These are phyloP conservation scores for Threskiornis aethiopicus DNA, from an alignment of 2,797 vertebrate species.

Conservation along the genomic window DNA sequence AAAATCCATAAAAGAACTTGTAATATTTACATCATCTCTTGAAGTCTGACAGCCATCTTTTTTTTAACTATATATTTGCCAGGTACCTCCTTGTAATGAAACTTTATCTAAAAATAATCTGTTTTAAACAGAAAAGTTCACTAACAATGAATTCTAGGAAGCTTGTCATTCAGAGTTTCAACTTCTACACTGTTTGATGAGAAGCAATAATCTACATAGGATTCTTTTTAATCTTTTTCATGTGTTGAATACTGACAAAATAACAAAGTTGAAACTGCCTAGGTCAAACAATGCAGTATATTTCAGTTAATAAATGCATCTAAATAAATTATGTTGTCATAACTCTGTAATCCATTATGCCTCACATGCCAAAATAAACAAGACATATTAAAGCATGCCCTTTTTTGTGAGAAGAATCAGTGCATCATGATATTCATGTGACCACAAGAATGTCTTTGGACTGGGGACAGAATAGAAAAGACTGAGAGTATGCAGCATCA, in stretches of 20 bases:
- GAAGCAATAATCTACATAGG: not conserved
- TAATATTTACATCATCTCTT: not conserved
- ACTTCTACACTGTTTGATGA: not conserved
- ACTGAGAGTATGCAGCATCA: rapidly evolving
- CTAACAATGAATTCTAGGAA: not conserved
- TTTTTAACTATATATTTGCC: not conserved
- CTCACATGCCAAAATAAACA: not conserved
- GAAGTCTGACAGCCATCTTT: not conserved
- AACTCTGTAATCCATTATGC: not conserved
- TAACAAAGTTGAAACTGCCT: not conserved
- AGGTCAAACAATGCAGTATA: not conserved
- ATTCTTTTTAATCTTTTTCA: not conserved
- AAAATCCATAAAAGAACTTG: not conserved
- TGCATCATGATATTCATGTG: not conserved
- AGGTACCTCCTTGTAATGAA: not conserved
- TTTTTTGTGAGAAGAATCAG: not conserved
- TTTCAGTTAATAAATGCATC: not conserved
- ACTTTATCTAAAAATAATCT: not conserved
- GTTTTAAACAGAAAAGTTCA: not conserved
- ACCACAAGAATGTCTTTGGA: not conserved
- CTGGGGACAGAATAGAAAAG: not conserved
- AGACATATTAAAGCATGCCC: rapidly evolving
- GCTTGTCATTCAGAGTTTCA: not conserved
- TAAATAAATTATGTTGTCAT: not conserved
- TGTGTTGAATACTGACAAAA: not conserved